phyloP scores from a whole-genome alignment of 2,113 vertebrate genomes.

The Podarcis cretensis region DNA sequence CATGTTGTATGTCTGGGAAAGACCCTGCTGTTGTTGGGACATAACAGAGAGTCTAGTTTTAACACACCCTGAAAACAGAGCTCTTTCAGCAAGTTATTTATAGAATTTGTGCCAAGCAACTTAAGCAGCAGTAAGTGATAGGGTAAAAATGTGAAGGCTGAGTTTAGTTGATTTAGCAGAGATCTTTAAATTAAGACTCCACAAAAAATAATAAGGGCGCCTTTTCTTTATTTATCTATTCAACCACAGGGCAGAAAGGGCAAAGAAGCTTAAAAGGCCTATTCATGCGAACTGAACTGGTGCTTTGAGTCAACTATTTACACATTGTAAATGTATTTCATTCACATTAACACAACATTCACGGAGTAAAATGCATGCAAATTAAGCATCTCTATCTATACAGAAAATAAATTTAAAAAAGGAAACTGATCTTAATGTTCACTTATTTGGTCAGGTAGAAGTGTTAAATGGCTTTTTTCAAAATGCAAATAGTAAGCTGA shows the following conservation, averaged over 20 bases:
- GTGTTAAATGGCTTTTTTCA: slow-evolving; percentile 32
- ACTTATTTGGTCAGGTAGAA: background rate
- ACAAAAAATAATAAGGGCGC: slow-evolving; percentile 51
- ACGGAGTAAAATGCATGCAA: slow-evolving; percentile 41
- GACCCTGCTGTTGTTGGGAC: background rate
- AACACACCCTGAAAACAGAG: slow-evolving; percentile 21
- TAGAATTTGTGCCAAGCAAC: slow-evolving; percentile 45
- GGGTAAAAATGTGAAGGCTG: slow-evolving; percentile 46
- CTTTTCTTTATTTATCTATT: slow-evolving; percentile 62
- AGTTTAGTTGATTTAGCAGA: slow-evolving; percentile 46
- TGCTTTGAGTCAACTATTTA: slow-evolving; percentile 61
- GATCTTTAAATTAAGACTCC: slow-evolving; percentile 51
- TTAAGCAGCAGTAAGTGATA: slow-evolving; percentile 48
- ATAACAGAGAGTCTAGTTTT: slow-evolving; percentile 9
- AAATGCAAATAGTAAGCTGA: slow-evolving; percentile 28
- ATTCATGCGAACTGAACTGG: slow-evolving; percentile 54
- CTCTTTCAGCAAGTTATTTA: slow-evolving; percentile 45
- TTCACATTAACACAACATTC: slow-evolving; percentile 41
- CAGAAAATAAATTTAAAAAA: background rate
- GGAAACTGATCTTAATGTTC: background rate
- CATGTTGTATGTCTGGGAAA: slow-evolving; percentile 26
- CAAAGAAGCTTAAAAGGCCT: slow-evolving; percentile 62
- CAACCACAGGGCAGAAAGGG: slow-evolving; percentile 51
- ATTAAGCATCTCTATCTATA: slow-evolving; percentile 9
- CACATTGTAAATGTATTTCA: slow-evolving; percentile 25